Evolutionary conservation across 2,888 invertebrate species (phyloP), one percentile per base, ranked within the genome.

Genomic region (Amblyjoppa fuscipennis): DNA sequence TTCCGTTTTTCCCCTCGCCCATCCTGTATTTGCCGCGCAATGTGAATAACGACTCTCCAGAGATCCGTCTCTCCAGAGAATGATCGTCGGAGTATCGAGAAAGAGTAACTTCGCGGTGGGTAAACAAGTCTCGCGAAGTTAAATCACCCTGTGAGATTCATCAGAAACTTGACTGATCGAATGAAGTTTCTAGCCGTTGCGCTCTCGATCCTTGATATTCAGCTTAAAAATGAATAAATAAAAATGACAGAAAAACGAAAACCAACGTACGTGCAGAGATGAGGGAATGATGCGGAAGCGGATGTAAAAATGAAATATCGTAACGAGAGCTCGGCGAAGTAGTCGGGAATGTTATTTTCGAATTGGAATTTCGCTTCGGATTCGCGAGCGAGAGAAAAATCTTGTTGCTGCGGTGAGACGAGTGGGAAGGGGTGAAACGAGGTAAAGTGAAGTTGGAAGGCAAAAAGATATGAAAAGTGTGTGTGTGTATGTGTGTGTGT

Each of bases 291-390:
- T n/a, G 7, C 25, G 25, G 25, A 2, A 49, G 64, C 45, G 61
- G 56, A 82, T 64, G 28, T 31, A 61, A 61, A 77, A 79, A 71
- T 79, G 70, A 61, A 53, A 76, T 78, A 77, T 73, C 68, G 69
- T 70, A 81, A 79, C 71, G 61, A 34, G 49, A 31, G 28, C 41
- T n/a, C 20, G 45, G 38, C 7, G 38, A 25, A 64, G 53, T 56
- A 56, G 28, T 59, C 45, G 34, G 66, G 61, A 70, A 74, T 76
- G 66, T 71, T 79, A 79, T 86, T 86, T 84, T 73, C 75, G 73
- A 73, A 86, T 82, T 80, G 84, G 79, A 84, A 80, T 86, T 84
- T 73, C 73, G 34, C 78, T 41, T 34, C 31, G 31, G 5, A 38
- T 59, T 16, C 64, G 3, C 73, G 28, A 38, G 25, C 16, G 64